Percentiles rank a stretch among this genome's conserved stretches.
Evolutionary conservation across 2,888 invertebrate genomes (phyloP).

Genomic region (Xestoiulus laeticollis): DNA sequence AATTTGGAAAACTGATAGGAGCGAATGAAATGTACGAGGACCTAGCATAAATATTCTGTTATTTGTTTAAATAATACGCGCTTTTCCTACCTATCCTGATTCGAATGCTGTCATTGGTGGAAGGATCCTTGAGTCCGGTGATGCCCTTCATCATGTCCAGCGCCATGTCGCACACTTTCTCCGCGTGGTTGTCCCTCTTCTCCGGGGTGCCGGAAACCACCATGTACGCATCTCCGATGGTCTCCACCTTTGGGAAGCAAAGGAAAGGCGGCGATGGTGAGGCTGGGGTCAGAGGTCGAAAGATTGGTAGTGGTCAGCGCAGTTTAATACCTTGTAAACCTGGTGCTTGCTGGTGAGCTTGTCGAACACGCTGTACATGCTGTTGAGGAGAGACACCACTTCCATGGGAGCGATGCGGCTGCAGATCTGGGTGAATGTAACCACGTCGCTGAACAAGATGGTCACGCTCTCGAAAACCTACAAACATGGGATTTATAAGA

Average conservation of each 20-base stretch:
- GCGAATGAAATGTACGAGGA: no score
- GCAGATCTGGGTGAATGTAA: constrained; percentile 97
- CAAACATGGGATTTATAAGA: no score
- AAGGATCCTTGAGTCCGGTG: constrained; percentile 89
- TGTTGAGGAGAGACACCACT: constrained; percentile 96
- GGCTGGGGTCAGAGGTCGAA: neutral
- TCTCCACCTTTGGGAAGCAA: constrained; percentile 47
- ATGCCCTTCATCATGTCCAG: constrained; percentile 95
- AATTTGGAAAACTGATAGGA: no score
- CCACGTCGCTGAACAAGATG: constrained; percentile 96
- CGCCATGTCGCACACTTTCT: constrained; percentile 94
- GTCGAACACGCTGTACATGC: constrained; percentile 98
- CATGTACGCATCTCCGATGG: constrained; percentile 86
- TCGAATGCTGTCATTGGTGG: constrained; percentile 72
- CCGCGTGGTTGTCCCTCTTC: constrained; percentile 87
- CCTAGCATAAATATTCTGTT: no score
- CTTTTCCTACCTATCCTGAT: constrained; percentile 66
- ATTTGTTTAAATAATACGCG: no score
- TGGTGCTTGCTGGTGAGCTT: constrained; percentile 89
- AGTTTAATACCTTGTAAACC: constrained; percentile 84
- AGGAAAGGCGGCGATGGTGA: neutral
- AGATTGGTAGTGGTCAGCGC: no score
- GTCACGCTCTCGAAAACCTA: constrained; percentile 97
- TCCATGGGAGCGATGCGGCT: constrained; percentile 96
- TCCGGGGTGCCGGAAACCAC: constrained; percentile 95